Evolutionary conservation across 2,113 vertebrate species (phyloP), one percentile per base, ranked within the genome.

Genomic region (Platichthys flesus): DNA sequence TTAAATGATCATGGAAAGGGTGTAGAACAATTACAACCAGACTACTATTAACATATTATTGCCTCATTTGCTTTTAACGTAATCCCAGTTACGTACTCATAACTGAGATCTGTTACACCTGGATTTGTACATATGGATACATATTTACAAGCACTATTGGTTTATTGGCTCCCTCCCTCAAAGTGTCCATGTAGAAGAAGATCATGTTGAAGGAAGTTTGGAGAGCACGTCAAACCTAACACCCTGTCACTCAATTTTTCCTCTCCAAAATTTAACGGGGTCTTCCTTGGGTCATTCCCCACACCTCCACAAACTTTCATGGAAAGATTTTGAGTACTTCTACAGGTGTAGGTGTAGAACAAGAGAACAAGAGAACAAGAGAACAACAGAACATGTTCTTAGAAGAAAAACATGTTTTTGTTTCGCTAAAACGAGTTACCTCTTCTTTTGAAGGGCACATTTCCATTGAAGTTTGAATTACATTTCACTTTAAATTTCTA

Each of bases 401-500:
- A 42, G 40, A 10, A 13, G 0, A 58, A 58, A 26, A 5, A 59
- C 56, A 24, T 2, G 24, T 59, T 54, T 54, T 45, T 45, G n/a
- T 62, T 18, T 37, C 0, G 0, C 12, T 7, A 56, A 63, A 67
- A 82, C 61, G 15, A 74, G 23, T 28, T 7, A 62, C 10, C 56
- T 74, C 3, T 65, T 61, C 57, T 65, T 69, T 76, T 72, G 23
- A 66, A 64, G 54, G 26, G 45, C 21, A 16, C 2, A 18, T 70
- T 73, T 49, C 28, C 54, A 9, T 60, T 71, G 23, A 68, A 63
- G 62, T 71, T 28, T n/a, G 56, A 70, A 72, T 14, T 35, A 60
- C 64, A 23, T 74, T 71, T 76, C 49, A 31, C 23, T 74, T 45
- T 56, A 70, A 67, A 67, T 59, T 40, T 74, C 28, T 42, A n/a